Conservation (phyloP, 2,888 invertebrate species). For the Tanypteryx hageni region DNA sequence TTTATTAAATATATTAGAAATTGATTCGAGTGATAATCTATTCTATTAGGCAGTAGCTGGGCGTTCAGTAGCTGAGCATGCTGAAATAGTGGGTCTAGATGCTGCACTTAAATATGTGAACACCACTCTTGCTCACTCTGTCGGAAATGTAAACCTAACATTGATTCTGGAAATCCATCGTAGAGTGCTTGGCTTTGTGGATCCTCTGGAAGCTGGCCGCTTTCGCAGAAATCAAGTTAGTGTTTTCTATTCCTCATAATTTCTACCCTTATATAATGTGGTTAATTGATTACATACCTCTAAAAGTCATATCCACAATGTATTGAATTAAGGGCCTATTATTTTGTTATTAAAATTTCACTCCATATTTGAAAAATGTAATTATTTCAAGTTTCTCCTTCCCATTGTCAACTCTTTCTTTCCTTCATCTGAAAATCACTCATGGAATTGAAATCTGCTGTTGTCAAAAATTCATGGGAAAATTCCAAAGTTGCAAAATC, state of each 20-base stretch:
- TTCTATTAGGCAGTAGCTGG: slow-evolving; percentile 84
- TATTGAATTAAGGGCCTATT: neutral
- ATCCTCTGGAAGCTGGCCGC: slow-evolving; percentile 93
- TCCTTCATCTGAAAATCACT: no score
- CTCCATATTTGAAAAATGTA: no score
- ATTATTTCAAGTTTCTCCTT: no score
- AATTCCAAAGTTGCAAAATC: no score
- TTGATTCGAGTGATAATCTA: no score
- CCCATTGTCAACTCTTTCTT: no score
- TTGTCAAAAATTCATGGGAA: no score
- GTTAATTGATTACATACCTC: neutral
- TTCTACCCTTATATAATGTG: neutral
- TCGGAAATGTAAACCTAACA: slow-evolving; percentile 40
- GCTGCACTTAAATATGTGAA: slow-evolving; percentile 95
- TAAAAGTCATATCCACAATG: no score
- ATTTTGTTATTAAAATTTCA: neutral
- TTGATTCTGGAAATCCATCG: slow-evolving; percentile 92
- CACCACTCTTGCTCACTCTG: slow-evolving; percentile 70
- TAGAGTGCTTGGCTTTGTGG: slow-evolving; percentile 95
- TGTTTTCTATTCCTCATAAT: neutral
- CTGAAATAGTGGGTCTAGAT: slow-evolving; percentile 96
- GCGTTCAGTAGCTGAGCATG: slow-evolving; percentile 97
- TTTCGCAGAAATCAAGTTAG: slow-evolving; percentile 86
- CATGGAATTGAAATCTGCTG: no score
- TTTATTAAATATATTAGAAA: no score